Percentiles rank a stretch among this genome's conserved stretches.
Evolutionary conservation across 2,888 invertebrate genomes (phyloP).

Genomic region (Sclerodermus sp.): DNA sequence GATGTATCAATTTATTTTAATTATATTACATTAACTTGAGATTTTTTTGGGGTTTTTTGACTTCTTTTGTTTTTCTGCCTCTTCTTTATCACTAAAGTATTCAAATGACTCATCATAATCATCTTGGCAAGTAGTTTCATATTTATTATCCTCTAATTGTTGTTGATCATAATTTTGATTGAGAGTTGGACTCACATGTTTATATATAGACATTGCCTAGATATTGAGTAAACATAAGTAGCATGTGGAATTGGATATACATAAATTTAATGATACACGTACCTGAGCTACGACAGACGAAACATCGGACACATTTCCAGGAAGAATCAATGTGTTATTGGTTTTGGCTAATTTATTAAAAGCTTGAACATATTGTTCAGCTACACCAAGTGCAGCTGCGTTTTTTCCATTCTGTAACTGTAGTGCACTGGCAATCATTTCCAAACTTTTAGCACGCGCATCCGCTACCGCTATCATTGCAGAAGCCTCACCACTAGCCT

Average conservation of each 20-base stretch:
- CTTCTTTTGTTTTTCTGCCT: slow-evolving; percentile 40
- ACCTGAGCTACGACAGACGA: slow-evolving; percentile 80
- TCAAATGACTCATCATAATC: slow-evolving; percentile 46
- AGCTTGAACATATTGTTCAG: slow-evolving; percentile 94
- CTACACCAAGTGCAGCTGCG: slow-evolving; percentile 89
- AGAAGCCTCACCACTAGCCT: slow-evolving; percentile 88
- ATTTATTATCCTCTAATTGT: background rate
- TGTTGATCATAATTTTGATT: slow-evolving; percentile 3
- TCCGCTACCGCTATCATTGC: slow-evolving; percentile 90
- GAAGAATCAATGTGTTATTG: slow-evolving; percentile 92
- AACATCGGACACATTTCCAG: slow-evolving; percentile 84
- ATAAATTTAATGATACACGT: slow-evolving; percentile 26
- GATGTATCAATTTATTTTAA: background rate
- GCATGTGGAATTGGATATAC: background rate
- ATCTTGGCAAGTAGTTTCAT: slow-evolving; percentile 13
- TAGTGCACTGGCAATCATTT: slow-evolving; percentile 73
- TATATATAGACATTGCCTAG: slow-evolving; percentile 58
- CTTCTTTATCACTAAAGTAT: slow-evolving; percentile 57
- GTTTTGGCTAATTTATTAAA: slow-evolving; percentile 91
- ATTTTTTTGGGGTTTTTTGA: slow-evolving; percentile 13
- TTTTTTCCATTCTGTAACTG: slow-evolving; percentile 73
- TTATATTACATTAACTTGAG: slow-evolving; percentile 9
- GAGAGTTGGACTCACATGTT: slow-evolving; percentile 37
- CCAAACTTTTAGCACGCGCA: slow-evolving; percentile 84
- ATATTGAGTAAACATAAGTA: slow-evolving; percentile 13